A percentile compares a stretch with the other conserved stretches of the same genome.
Conservation (phyloP, 2,797 vertebrate species). For the Tympanoctomys barrerae region DNA sequence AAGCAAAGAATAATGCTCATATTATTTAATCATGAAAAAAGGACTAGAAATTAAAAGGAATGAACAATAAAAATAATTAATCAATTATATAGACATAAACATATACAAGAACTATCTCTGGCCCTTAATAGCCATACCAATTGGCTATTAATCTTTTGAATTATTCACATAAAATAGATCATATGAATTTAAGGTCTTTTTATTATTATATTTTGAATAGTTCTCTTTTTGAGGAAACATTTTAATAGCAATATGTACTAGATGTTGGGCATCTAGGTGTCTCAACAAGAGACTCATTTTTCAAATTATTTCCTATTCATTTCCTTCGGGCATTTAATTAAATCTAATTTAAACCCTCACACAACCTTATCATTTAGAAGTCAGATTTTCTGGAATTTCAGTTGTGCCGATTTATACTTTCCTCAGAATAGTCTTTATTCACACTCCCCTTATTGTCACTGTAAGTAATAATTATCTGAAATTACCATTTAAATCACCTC, state of each 20-base stretch:
- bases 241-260: neutral
- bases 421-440: neutral
- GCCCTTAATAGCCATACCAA: neutral
- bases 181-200: neutral
- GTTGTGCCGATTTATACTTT: neutral
- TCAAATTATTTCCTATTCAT: neutral
- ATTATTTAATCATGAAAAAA: slow-evolving; percentile 44
- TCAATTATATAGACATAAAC: neutral
- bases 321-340: slow-evolving; percentile 9
- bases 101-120: slow-evolving; percentile 1
- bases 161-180: neutral
- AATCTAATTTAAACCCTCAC: slow-evolving; percentile 23
- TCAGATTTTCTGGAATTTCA: neutral
- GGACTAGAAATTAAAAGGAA: neutral
- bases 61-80: slow-evolving; percentile 1
- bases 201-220: neutral
- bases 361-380: slow-evolving; percentile 33
- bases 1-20: neutral
- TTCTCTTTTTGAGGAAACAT: neutral
- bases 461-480: neutral
- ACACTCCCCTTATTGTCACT: neutral
- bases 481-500: slow-evolving; percentile 36
- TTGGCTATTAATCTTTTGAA: neutral
- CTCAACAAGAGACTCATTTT: neutral
- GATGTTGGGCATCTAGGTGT: neutral